Conservation (phyloP, 2,888 invertebrate species). For the Machimus atricapillus region DNA sequence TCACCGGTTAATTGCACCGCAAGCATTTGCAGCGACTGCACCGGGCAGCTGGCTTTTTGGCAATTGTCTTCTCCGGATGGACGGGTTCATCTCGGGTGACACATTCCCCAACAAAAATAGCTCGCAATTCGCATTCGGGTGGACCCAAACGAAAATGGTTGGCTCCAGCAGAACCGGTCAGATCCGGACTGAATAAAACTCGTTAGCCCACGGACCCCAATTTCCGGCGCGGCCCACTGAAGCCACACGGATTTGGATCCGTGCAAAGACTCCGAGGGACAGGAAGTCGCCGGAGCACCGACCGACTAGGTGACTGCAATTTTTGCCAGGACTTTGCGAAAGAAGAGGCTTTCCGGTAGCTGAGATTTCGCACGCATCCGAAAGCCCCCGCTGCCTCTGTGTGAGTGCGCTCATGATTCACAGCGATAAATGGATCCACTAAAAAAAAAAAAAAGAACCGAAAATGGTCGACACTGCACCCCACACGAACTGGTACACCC, state of each 20-base stretch:
- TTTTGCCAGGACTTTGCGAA: neutral
- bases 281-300: neutral
- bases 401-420: constrained; percentile 15
- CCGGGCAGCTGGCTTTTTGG: neutral
- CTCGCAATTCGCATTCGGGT: neutral
- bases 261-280: neutral
- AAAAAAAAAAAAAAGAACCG: constrained; percentile 15
- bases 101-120: constrained; percentile 29
- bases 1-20: neutral
- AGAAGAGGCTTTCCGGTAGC: neutral
- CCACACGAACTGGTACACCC: constrained; percentile 16
- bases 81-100: neutral
- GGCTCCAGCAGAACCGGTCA: neutral
- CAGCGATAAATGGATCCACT: constrained; percentile 13
- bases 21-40: neutral
- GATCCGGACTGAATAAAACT: constrained; percentile 17
- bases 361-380: neutral
- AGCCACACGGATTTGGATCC: neutral
- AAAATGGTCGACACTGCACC: constrained; percentile 34
- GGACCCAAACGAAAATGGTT: neutral
- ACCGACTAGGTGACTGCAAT: neutral
- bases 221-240: neutral
- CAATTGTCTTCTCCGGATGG: neutral
- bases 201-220: constrained; percentile 23
- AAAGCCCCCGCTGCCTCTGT: neutral